Base-by-base conservation (phyloP, 2,113 vertebrate species). In the Struthidea cinerea region DNA sequence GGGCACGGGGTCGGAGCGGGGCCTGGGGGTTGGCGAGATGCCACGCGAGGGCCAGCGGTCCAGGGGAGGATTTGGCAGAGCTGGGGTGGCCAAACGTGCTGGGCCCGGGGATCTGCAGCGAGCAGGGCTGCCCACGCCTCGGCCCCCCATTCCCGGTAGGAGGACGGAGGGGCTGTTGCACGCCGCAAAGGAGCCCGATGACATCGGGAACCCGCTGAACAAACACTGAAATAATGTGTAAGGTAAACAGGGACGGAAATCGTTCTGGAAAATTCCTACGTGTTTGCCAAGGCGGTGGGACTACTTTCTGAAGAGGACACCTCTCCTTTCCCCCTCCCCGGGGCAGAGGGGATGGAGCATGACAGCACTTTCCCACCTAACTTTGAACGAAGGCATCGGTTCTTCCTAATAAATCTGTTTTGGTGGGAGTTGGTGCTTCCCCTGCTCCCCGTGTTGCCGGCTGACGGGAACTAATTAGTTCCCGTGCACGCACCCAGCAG, bases 181-280 rank as follows among this genome's bases (percentile, higher is more conserved):
- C 3, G 3, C 52, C 4, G 13, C 24, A 6, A 55, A 68, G 81
- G 84, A 87, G 86, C 81, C 83, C 13, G 7, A 64, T 75, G 93
- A 68, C 67, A 83, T 32, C 16, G 47, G 93, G 83, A 95, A 74
- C 87, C 37, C 49, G 1, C 75, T 87, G 91, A 96, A 57, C 91
- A 96, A 97, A 96, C 90, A 69, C 78, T 52, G 87, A 83, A 94
- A 94, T 92, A 79, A 67, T 18, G 87, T 88, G 87, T 73, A 94
- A 93, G 94, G 95, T 96, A 96, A 96, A 97, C 95, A 95, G 93
- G 70, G 95, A 82, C 15, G 52, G 94, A 94, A 96, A 84, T 53
- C 17, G 6, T 96, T 97, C 96, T 94, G 90, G 96, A 97, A 97
- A 95, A 96, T 96, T 96, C 94, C 92, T 95, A 78, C 7, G 6